Evolutionary conservation across 2,113 vertebrate species (phyloP), one percentile per base, ranked within the genome.

Genomic region (Sphaerodactylus townsendi): DNA sequence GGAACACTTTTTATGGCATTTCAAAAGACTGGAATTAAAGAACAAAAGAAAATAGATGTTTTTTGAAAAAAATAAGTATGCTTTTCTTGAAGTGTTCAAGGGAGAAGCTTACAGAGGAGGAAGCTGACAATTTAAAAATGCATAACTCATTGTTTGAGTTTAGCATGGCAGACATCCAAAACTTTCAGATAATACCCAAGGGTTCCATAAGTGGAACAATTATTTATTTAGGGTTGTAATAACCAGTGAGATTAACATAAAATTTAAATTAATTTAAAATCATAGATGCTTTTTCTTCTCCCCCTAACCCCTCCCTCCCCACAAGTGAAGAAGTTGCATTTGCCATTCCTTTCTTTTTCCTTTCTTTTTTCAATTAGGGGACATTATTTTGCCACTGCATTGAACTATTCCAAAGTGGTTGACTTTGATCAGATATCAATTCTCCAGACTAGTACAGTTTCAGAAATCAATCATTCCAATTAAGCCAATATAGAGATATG

Each of bases 381-480:
- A 0, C 82, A 85, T 85, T 88, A 88, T 87, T 91, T 87, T 35
- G 3, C 35, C 88, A 89, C 88, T 91, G 88, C 72, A 76, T 65
- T 89, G 88, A 92, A 87, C 71, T 62, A 88, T 87, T 93, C 44
- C 77, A 15, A 46, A 73, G 81, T 35, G 82, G 84, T 73, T 92
- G 62, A 85, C 87, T 91, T 87, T 88, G 85, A 92, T 90, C 89
- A 94, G 87, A 92, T 90, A 86, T 89, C 92, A 91, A 89, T 92
- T 89, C 86, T 91, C 75, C 85, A 92, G 92, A 76, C 77, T 92
- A 83, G 56, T 85, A 1, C 82, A 92, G 84, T 89, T 94, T 91
- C 83, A 95, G 93, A 94, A 89, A 93, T 92, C 92, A 95, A 89
- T 94, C 93, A 85, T 91, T 94, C 85, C 92, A 94, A 94, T 94